These are phyloP conservation scores for Pleuronectes platessa DNA, from an alignment of 2,113 vertebrate species.

Conservation along the genomic window DNA sequence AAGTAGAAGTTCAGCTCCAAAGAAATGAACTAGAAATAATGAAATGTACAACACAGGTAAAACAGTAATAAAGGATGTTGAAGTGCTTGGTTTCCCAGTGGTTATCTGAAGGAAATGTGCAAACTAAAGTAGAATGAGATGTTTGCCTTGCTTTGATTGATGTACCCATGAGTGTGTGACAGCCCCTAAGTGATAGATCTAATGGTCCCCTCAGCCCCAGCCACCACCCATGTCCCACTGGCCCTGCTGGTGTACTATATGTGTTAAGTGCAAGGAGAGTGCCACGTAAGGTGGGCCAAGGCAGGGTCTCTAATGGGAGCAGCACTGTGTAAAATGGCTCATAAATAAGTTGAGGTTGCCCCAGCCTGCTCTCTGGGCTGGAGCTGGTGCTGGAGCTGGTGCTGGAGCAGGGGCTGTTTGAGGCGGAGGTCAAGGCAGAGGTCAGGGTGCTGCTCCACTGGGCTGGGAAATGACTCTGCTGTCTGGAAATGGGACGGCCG, in stretches of 20 bases:
- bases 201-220: slow-evolving; percentile 17
- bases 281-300: slow-evolving; percentile 80
- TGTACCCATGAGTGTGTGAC: slow-evolving; percentile 31
- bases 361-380: slow-evolving; percentile 51
- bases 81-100: slow-evolving; percentile 33
- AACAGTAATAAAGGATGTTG: too few species aligned
- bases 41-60: slow-evolving; percentile 42
- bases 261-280: slow-evolving; percentile 72
- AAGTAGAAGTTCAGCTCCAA: slow-evolving; percentile 13
- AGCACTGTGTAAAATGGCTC: slow-evolving; percentile 81
- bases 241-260: slow-evolving; percentile 40
- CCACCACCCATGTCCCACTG: slow-evolving; percentile 25
- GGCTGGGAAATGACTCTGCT: slow-evolving; percentile 81
- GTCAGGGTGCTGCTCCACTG: slow-evolving; percentile 80
- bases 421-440: slow-evolving; percentile 74
- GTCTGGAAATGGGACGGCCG: slow-evolving; percentile 74
- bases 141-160: slow-evolving; percentile 35
- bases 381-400: slow-evolving; percentile 60
- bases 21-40: slow-evolving; percentile 62
- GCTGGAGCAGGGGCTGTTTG: slow-evolving; percentile 51
- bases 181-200: slow-evolving; percentile 25
- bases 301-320: slow-evolving; percentile 79
- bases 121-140: slow-evolving; percentile 10
- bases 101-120: slow-evolving; percentile 21
- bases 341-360: slow-evolving; percentile 78